Evolutionary conservation across 2,888 invertebrate species (phyloP).

Genomic region (Orthosia gothica): DNA sequence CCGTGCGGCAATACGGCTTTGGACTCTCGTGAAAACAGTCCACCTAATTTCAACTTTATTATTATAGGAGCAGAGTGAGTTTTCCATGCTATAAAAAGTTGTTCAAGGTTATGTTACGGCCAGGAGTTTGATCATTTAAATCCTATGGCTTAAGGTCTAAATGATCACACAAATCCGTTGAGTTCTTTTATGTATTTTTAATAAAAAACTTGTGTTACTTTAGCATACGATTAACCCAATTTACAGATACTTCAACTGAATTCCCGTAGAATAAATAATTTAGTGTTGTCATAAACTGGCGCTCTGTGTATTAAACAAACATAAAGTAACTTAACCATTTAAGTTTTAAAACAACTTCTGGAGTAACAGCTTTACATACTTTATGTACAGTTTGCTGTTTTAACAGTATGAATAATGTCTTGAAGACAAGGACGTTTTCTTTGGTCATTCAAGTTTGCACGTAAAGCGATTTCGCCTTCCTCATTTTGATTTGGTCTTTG

Average conservation of each 20-base stretch:
- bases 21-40: conserved; percentile 35
- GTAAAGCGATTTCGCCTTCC: conserved; percentile 52
- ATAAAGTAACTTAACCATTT: conserved; percentile 24
- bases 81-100: conserved; percentile 33
- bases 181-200: conserved; percentile 37
- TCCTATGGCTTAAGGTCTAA: conserved; percentile 53
- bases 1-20: conserved; percentile 64
- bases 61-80: conserved; percentile 28
- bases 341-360: conserved; percentile 12
- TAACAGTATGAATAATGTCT: conserved; percentile 18
- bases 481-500: conserved; percentile 61
- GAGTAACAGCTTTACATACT: conserved; percentile 13
- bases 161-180: conserved; percentile 47
- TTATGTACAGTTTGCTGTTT: conserved; percentile 21
- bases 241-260: conserved; percentile 8
- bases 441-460: conserved; percentile 41
- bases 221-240: conserved; percentile 8
- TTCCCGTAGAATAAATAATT: conserved; percentile 4
- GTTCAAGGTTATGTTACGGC: conserved; percentile 31
- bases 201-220: conserved; percentile 32
- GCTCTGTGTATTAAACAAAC: conserved; percentile 10
- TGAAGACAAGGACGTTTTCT: conserved; percentile 25
- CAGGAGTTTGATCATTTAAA: conserved; percentile 58
- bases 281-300: not conserved
- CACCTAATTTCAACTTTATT: conserved; percentile 58